Evolutionary conservation across 1,140 invertebrate species (phyloP).

Genomic region (Drosophila rufa): DNA sequence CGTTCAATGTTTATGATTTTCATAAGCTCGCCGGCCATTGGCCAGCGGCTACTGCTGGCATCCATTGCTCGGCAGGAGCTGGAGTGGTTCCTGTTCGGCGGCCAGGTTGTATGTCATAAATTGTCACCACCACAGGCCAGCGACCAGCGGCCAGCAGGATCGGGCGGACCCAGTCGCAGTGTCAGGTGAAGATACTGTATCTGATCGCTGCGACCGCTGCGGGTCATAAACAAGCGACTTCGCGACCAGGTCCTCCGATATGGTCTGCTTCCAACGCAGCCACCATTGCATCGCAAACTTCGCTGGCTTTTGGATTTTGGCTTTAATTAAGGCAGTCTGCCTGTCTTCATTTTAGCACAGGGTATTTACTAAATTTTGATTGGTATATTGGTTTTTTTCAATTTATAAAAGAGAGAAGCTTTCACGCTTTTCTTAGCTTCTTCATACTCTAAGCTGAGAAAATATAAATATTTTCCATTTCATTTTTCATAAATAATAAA

Average conservation of each 20-base stretch:
- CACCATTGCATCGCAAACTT: slow-evolving; percentile 30
- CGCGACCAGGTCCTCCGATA: slow-evolving; percentile 35
- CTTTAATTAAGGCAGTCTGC: slow-evolving; percentile 78
- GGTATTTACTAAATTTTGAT: neutral
- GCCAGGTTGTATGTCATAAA: slow-evolving; percentile 78
- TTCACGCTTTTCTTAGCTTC: no score
- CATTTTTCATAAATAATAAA: neutral
- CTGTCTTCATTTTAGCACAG: slow-evolving; percentile 63
- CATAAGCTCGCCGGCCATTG: slow-evolving; percentile 75
- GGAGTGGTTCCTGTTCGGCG: slow-evolving; percentile 34
- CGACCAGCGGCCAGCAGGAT: neutral
- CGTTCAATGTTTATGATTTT: slow-evolving; percentile 85
- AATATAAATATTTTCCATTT: no score
- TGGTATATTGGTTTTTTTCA: neutral
- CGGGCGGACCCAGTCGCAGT: slow-evolving; percentile 28
- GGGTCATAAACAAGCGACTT: slow-evolving; percentile 71
- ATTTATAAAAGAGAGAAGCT: no score
- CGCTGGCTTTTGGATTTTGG: slow-evolving; percentile 28
- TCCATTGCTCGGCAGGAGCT: slow-evolving; percentile 34
- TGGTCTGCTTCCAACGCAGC: slow-evolving; percentile 26
- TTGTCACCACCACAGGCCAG: slow-evolving; percentile 61
- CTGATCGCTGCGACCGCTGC: slow-evolving; percentile 72
- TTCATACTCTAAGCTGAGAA: no score
- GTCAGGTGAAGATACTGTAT: slow-evolving; percentile 79
- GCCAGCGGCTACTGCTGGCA: slow-evolving; percentile 33